These are phyloP conservation scores for Cerastis rubricosa DNA, from an alignment of 2,888 invertebrate genomes.

Conservation along the genomic window DNA sequence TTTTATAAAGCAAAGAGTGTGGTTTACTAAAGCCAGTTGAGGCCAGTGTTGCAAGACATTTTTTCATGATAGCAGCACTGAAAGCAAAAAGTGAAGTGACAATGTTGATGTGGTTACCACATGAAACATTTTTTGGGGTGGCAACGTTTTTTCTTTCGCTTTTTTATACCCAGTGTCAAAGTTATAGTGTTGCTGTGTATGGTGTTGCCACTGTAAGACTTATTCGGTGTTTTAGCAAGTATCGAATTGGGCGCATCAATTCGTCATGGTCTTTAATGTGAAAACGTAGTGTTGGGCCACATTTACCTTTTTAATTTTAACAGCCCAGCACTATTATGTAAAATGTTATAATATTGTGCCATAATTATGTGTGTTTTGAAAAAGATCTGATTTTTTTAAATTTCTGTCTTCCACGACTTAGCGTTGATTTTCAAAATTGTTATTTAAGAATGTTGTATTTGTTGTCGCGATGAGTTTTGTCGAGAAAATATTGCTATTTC, in stretches of 20 bases:
- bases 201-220: constrained; percentile 68
- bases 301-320: constrained; percentile 50
- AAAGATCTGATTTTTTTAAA: constrained; percentile 50
- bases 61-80: constrained; percentile 60
- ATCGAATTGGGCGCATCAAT: constrained; percentile 58
- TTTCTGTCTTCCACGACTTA: constrained; percentile 74
- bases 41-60: constrained; percentile 62
- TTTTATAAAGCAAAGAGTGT: constrained; percentile 45
- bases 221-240: constrained; percentile 70
- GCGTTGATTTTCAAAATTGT: constrained; percentile 60
- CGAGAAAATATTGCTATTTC: constrained; percentile 68
- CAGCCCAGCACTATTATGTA: constrained; percentile 54
- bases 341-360: constrained; percentile 65
- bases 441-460: constrained; percentile 62
- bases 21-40: constrained; percentile 30
- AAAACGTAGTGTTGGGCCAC: constrained; percentile 58
- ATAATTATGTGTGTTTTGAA: constrained; percentile 57
- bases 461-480: constrained; percentile 60
- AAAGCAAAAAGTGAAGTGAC: constrained; percentile 55
- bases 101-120: constrained; percentile 49
- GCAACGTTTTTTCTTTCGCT: constrained; percentile 58
- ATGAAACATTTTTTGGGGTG: constrained; percentile 46
- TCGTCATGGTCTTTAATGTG: constrained; percentile 68
- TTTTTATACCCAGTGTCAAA: constrained; percentile 65
- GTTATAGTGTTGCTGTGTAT: constrained; percentile 66